Conservation (phyloP, 2,888 invertebrate species). For the Sympetrum striolatum region DNA sequence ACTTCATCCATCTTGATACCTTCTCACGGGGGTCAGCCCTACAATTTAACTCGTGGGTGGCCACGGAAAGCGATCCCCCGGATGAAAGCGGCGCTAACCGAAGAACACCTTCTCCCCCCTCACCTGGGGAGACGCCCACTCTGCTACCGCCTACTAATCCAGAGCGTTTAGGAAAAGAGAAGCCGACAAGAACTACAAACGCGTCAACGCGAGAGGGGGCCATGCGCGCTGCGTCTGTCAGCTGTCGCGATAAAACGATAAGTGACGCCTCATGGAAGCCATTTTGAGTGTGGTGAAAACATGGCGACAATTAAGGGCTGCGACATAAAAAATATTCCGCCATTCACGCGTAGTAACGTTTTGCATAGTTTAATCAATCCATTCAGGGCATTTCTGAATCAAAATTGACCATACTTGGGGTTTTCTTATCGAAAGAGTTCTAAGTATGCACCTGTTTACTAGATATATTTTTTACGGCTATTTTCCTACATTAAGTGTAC, state of each 20-base stretch:
- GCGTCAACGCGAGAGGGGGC: background rate
- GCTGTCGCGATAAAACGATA: slow-evolving; percentile 4
- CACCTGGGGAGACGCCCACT: background rate
- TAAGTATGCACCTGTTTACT: too few relatives aligned
- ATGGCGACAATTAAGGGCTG: background rate
- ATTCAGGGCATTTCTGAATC: too few relatives aligned
- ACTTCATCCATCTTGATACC: background rate
- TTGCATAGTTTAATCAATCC: background rate
- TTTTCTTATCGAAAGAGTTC: too few relatives aligned
- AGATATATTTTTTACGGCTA: too few relatives aligned
- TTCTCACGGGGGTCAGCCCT: background rate
- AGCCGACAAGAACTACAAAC: background rate
- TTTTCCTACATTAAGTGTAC: too few relatives aligned
- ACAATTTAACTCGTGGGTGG: background rate
- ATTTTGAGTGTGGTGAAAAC: background rate
- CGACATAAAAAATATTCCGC: background rate
- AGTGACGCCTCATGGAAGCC: background rate
- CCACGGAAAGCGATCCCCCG: background rate
- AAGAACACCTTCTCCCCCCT: background rate
- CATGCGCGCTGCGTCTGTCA: slow-evolving; percentile 8
- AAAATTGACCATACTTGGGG: too few relatives aligned
- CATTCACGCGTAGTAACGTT: background rate
- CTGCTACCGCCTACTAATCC: slow-evolving; percentile 18
- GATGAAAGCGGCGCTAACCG: background rate
- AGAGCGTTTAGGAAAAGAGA: background rate